Evolutionary conservation across 2,797 vertebrate species (phyloP).

Genomic region (Acanthurus leucopareius): DNA sequence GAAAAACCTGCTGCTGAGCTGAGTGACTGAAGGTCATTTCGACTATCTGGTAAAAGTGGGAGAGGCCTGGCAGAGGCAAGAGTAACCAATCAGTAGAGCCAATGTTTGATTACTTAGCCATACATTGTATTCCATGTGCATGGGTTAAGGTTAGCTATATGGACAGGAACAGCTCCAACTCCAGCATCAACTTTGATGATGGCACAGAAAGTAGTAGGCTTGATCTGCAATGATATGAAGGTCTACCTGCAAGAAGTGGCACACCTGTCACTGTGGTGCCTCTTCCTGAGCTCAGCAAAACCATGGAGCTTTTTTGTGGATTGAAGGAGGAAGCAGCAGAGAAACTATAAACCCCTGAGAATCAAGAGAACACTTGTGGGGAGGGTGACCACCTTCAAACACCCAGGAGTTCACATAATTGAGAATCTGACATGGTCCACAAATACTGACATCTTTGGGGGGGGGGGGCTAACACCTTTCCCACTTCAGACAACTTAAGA

Average conservation of each 20-base stretch:
- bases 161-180: not conserved
- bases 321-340: not conserved
- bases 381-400: not conserved
- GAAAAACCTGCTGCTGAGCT: conserved; percentile 55
- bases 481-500: not conserved
- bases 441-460: not conserved
- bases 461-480: not conserved
- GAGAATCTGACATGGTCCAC: not conserved
- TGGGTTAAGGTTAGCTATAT: not conserved
- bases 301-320: not conserved
- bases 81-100: not conserved
- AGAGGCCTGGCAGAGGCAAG: conserved; percentile 29
- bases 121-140: conserved; percentile 3
- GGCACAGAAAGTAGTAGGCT: not conserved
- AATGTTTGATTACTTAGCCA: not conserved
- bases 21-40: conserved; percentile 59
- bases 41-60: conserved; percentile 37
- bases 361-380: not conserved
- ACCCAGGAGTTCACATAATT: not conserved
- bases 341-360: not conserved
- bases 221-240: conserved; percentile 8
- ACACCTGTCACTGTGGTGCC: not conserved
- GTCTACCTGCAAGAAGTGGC: not conserved
- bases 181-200: not conserved
- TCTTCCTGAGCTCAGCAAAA: conserved; percentile 15